These are phyloP conservation scores for Lutraria lutraria DNA, from an alignment of 2,888 invertebrate species.

Conservation along the genomic window DNA sequence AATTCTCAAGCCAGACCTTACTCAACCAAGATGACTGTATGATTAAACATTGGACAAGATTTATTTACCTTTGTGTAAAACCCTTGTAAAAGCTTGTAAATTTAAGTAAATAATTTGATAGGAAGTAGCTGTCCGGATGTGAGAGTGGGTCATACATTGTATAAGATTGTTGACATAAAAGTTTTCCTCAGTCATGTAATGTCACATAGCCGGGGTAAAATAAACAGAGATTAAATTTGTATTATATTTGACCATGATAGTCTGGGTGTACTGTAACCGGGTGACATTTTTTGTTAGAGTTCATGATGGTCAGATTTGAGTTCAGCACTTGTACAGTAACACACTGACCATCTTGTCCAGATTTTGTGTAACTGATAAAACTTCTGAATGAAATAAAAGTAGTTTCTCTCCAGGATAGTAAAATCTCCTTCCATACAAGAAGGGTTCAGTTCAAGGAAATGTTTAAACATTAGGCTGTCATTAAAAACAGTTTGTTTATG, in stretches of 20 bases:
- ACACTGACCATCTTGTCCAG: neutral
- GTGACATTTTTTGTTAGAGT: neutral
- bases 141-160: neutral
- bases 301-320: neutral
- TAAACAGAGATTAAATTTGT: constrained; percentile 9
- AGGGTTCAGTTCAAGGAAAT: too few species aligned
- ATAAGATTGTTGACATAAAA: neutral
- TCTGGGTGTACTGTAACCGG: neutral
- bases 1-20: too few species aligned
- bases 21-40: neutral
- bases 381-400: too few species aligned
- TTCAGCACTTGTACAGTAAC: too few species aligned
- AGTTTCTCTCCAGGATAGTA: too few species aligned
- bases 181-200: neutral
- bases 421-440: too few species aligned
- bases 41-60: neutral
- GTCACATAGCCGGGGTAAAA: neutral
- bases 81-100: neutral
- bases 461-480: too few species aligned
- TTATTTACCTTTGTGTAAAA: neutral
- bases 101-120: neutral
- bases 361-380: neutral
- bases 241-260: neutral
- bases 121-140: neutral
- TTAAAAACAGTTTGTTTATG: too few species aligned